Conservation (phyloP, 2,888 invertebrate species). For the Nemapogon koenigi region DNA sequence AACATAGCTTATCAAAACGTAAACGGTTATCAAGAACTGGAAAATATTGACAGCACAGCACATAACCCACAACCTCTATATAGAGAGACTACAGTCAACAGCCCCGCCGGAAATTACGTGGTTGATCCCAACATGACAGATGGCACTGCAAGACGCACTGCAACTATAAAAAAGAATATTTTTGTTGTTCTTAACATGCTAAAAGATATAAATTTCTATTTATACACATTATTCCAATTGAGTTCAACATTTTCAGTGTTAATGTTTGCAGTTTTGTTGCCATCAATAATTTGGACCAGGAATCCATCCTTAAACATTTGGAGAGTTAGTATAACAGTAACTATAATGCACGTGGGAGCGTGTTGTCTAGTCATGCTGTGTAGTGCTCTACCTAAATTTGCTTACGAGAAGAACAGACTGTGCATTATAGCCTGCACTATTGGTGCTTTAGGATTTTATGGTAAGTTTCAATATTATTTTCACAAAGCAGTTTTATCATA, state of each 20-base stretch:
- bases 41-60: conserved; percentile 40
- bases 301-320: conserved; percentile 45
- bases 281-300: conserved; percentile 55
- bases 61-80: conserved; percentile 59
- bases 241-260: conserved; percentile 61
- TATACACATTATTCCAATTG: conserved; percentile 57
- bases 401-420: conserved; percentile 43
- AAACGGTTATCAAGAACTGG: conserved; percentile 44
- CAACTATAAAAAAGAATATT: conserved; percentile 47
- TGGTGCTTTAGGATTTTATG: conserved; percentile 62
- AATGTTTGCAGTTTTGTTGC: conserved; percentile 57
- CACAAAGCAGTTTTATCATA: too few species aligned
- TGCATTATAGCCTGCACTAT: conserved; percentile 50
- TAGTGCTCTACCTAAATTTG: conserved; percentile 41
- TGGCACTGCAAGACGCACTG: conserved; percentile 48
- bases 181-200: conserved; percentile 49
- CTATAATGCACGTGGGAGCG: conserved; percentile 42
- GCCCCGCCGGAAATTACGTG: conserved; percentile 34
- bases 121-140: conserved; percentile 33
- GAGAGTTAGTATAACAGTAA: conserved; percentile 42
- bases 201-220: conserved; percentile 56
- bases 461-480: too few species aligned
- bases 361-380: conserved; percentile 49
- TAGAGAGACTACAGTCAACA: conserved; percentile 60
- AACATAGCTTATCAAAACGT: conserved; percentile 40